These are phyloP conservation scores for Dendrocincla fuliginosa DNA, from an alignment of 2,797 vertebrate genomes.

Conservation along the genomic window DNA sequence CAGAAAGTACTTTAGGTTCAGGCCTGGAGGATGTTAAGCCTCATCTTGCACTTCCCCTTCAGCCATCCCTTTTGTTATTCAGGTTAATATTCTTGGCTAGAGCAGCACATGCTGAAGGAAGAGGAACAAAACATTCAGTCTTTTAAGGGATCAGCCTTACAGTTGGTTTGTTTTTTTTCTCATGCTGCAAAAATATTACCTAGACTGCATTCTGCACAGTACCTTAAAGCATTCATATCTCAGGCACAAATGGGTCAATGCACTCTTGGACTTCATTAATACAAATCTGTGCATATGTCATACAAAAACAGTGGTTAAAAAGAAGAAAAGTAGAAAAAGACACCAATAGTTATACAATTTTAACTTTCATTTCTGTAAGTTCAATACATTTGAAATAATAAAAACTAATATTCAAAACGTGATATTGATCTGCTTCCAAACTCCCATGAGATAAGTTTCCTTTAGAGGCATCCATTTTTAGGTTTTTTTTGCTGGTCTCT, in stretches of 20 bases:
- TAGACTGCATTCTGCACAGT: background rate
- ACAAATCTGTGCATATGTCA: background rate
- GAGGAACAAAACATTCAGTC: constrained; percentile 35
- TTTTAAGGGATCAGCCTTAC: background rate
- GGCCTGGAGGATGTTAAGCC: constrained; percentile 49
- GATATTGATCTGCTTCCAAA: background rate
- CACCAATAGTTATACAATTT: background rate
- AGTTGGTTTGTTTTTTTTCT: background rate
- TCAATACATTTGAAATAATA: background rate
- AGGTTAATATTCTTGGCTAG: constrained; percentile 33
- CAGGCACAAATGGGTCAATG: background rate
- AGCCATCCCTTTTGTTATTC: constrained; percentile 36
- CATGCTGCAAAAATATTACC: background rate
- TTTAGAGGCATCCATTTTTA: background rate
- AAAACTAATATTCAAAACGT: background rate
- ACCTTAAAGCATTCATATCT: background rate
- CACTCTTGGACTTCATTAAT: background rate
- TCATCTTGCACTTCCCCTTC: constrained; percentile 63
- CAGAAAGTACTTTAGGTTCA: constrained; percentile 24
- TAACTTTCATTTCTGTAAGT: background rate
- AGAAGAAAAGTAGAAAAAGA: background rate
- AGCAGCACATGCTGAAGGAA: constrained; percentile 24
- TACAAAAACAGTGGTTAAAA: background rate
- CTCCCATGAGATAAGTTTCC: background rate
- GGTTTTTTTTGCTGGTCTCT: background rate